These are phyloP conservation scores for Leucoptera coffeella DNA, from an alignment of 2,888 invertebrate genomes.

Conservation along the genomic window DNA sequence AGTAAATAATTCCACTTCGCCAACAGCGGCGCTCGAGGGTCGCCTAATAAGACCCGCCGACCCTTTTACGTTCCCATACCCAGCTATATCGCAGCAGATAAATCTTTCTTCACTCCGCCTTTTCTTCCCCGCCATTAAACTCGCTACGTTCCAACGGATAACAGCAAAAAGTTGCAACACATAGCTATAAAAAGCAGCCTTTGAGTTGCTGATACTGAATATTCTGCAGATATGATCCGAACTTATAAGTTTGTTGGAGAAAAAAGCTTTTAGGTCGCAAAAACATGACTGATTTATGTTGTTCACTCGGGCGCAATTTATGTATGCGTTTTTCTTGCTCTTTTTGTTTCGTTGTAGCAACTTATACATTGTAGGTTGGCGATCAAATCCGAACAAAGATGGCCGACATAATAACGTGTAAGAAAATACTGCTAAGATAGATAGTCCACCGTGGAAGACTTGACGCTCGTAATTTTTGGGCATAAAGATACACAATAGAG, in stretches of 20 bases:
- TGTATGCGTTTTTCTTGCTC: conserved; percentile 26
- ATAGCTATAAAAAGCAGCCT: too few species aligned
- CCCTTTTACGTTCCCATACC: conserved; percentile 25
- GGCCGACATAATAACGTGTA: too few species aligned
- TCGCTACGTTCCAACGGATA: too few species aligned
- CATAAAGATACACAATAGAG: conserved; percentile 45
- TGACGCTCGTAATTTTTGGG: conserved; percentile 35
- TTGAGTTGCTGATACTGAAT: too few species aligned
- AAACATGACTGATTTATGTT: conserved; percentile 37
- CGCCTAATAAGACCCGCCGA: conserved; percentile 11
- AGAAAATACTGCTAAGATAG: too few species aligned
- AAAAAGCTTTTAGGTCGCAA: conserved; percentile 20
- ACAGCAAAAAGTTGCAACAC: too few species aligned
- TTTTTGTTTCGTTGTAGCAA: conserved; percentile 15
- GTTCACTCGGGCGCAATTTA: conserved; percentile 20
- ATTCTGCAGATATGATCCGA: too few species aligned
- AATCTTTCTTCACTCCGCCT: conserved; percentile 35
- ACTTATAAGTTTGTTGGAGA: conserved; percentile 22
- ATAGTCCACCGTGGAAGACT: conserved; percentile 34
- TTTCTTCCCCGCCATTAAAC: conserved; percentile 18
- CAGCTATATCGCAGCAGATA: conserved; percentile 42
- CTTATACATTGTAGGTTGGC: too few species aligned
- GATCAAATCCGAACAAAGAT: conserved; percentile 47
- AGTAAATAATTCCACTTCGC: too few species aligned
- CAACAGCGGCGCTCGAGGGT: too few species aligned